phyloP scores from a whole-genome alignment of 2,888 invertebrate species.

The Caenorhabditis doughertyi region DNA sequence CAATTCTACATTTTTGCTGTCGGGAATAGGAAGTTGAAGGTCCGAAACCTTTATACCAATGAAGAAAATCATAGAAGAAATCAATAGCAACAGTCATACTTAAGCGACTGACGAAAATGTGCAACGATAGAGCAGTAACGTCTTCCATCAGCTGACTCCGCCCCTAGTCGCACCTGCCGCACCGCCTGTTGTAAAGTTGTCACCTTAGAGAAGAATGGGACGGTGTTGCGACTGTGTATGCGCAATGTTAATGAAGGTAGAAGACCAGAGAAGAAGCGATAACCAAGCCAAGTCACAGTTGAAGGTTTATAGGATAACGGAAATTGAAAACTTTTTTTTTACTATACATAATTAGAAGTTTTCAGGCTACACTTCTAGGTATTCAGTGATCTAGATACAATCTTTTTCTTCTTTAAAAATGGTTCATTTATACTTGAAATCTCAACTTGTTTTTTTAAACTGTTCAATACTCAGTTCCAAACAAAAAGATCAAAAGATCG shows the following conservation, averaged over 20 bases:
- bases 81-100: conserved; percentile 27
- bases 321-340: too few species aligned
- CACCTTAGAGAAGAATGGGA: conserved; percentile 2
- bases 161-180: conserved; percentile 27
- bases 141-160: conserved; percentile 17
- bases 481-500: conserved; percentile 28
- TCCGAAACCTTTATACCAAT: conserved; percentile 8
- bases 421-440: too few species aligned
- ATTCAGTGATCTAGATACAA: too few species aligned
- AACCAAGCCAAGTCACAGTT: too few species aligned
- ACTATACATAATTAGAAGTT: too few species aligned
- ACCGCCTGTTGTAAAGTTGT: conserved; percentile 42
- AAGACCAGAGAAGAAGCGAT: background rate
- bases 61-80: conserved; percentile 20
- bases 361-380: too few species aligned
- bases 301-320: too few species aligned
- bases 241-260: conserved; percentile 20
- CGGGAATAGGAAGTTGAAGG: background rate
- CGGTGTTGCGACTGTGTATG: conserved; percentile 27
- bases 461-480: too few species aligned
- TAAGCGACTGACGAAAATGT: background rate
- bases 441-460: too few species aligned
- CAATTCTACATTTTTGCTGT: conserved; percentile 42
- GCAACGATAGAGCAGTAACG: background rate
- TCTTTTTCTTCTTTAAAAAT: too few species aligned